Percentiles rank a stretch among this genome's conserved stretches.
These are phyloP conservation scores for Camponotus vicinus DNA, from an alignment of 1,140 invertebrate species.

Conservation along the genomic window DNA sequence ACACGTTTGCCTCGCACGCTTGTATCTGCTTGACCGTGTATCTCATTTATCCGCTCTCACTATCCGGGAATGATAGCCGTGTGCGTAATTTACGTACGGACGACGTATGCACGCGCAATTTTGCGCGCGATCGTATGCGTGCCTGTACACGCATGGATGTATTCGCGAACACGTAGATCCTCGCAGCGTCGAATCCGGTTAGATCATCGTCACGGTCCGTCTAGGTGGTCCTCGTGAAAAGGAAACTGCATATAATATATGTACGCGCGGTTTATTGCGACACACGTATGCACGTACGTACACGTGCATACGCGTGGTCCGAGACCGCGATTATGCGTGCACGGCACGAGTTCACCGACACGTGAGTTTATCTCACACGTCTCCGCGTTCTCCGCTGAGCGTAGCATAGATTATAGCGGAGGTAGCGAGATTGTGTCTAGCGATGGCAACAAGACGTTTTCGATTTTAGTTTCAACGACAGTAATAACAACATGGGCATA, in stretches of 20 bases:
- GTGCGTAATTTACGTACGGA: constrained; percentile 32
- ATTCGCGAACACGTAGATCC: constrained; percentile 33
- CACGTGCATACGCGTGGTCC: background rate
- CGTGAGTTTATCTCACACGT: constrained; percentile 53
- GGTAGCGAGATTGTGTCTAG: constrained; percentile 20
- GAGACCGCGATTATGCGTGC: constrained; percentile 54
- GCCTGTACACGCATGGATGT: background rate
- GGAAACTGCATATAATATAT: constrained; percentile 73
- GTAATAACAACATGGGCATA: background rate
- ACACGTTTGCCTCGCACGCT: background rate
- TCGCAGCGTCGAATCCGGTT: constrained; percentile 61
- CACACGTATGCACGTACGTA: constrained; percentile 45
- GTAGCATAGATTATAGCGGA: constrained; percentile 21
- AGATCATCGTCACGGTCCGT: constrained; percentile 64
- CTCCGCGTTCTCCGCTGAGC: background rate
- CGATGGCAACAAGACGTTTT: constrained; percentile 13
- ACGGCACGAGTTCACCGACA: constrained; percentile 64
- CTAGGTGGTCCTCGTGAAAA: constrained; percentile 74
- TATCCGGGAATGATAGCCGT: constrained; percentile 38
- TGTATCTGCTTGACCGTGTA: background rate
- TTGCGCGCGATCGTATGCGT: too few species aligned
- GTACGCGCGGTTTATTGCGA: constrained; percentile 73
- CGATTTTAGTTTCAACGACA: background rate
- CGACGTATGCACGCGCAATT: constrained; percentile 3
- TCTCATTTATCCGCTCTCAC: constrained; percentile 41